Evolutionary conservation across 1,140 invertebrate species (phyloP).

Genomic region (Laupala kohalensis): DNA sequence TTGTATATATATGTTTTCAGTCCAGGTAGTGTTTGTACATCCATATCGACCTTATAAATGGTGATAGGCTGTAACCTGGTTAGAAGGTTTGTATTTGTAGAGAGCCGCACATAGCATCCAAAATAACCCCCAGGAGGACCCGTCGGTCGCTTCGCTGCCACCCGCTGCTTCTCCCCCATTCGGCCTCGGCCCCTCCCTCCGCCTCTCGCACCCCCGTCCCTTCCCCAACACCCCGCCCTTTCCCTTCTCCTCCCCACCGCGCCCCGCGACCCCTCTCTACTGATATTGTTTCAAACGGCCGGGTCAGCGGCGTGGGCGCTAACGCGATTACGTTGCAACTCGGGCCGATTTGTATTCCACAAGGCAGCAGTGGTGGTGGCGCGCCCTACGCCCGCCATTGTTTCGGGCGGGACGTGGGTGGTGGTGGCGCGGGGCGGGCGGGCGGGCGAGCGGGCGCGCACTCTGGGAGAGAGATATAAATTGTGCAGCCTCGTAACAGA

Average conservation of each 20-base stretch:
- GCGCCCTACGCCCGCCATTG: not conserved
- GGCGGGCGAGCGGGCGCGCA: no score
- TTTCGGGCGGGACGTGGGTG: no score
- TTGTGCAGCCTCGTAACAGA: no score
- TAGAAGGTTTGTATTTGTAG: slow-evolving; percentile 9
- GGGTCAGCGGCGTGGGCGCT: slow-evolving; percentile 8
- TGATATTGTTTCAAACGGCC: slow-evolving; percentile 11
- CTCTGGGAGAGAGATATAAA: no score
- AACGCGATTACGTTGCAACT: slow-evolving; percentile 13
- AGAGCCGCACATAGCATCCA: slow-evolving; percentile 10
- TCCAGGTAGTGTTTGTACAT: not conserved
- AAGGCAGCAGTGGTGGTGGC: not conserved
- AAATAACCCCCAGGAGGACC: slow-evolving; percentile 10
- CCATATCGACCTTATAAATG: slow-evolving; percentile 11
- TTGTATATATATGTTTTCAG: not conserved
- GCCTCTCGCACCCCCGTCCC: not conserved
- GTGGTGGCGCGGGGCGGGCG: no score
- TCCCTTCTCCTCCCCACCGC: not conserved
- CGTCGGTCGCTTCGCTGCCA: no score
- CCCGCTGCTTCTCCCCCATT: not conserved
- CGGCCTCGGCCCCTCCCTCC: no score
- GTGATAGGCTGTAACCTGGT: slow-evolving; percentile 15
- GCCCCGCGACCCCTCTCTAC: not conserved
- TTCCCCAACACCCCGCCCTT: not conserved
- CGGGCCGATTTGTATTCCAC: slow-evolving; percentile 13